Percentiles rank a stretch among this genome's conserved stretches.
These are phyloP conservation scores for Acromyrmex charruanus DNA, from an alignment of 1,140 invertebrate species.

Conservation along the genomic window DNA sequence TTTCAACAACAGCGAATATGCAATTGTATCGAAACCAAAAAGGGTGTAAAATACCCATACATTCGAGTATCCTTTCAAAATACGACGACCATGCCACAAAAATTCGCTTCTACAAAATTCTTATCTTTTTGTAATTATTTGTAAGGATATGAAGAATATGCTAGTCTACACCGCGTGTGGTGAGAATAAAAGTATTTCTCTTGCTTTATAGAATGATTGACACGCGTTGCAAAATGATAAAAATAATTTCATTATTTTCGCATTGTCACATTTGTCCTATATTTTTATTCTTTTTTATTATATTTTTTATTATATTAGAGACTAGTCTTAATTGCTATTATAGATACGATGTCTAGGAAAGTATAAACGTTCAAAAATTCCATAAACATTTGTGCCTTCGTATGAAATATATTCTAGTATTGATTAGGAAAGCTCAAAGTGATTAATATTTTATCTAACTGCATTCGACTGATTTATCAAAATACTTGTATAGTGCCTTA, in stretches of 20 bases:
- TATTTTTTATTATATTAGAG: conserved; percentile 47
- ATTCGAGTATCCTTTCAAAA: conserved; percentile 19
- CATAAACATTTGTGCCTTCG: conserved; percentile 36
- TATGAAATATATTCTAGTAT: conserved; percentile 9
- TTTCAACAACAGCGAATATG: conserved; percentile 92
- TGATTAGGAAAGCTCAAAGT: conserved; percentile 14
- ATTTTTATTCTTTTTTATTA: conserved; percentile 54
- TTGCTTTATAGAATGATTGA: conserved; percentile 2
- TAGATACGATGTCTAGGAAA: conserved; percentile 27
- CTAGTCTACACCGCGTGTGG: conserved; percentile 65
- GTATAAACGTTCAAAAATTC: conserved; percentile 30
- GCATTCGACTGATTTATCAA: conserved; percentile 75
- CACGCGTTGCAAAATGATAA: conserved; percentile 12
- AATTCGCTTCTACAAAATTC: conserved; percentile 61
- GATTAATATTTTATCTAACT: conserved; percentile 53
- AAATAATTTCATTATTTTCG: conserved; percentile 17
- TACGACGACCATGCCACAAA: conserved; percentile 23
- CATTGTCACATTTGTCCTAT: neutral
- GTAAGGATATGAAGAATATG: conserved; percentile 53
- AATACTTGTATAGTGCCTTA: conserved; percentile 73
- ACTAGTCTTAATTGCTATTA: conserved; percentile 63
- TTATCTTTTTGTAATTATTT: conserved; percentile 32
- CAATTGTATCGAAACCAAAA: conserved; percentile 93
- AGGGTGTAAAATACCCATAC: conserved; percentile 87
- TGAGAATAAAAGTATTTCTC: conserved; percentile 60